Evolutionary conservation across 2,797 vertebrate genomes (phyloP), one percentile per base, ranked within the genome.

Genomic region (Petrocephalus schoutedeni): DNA sequence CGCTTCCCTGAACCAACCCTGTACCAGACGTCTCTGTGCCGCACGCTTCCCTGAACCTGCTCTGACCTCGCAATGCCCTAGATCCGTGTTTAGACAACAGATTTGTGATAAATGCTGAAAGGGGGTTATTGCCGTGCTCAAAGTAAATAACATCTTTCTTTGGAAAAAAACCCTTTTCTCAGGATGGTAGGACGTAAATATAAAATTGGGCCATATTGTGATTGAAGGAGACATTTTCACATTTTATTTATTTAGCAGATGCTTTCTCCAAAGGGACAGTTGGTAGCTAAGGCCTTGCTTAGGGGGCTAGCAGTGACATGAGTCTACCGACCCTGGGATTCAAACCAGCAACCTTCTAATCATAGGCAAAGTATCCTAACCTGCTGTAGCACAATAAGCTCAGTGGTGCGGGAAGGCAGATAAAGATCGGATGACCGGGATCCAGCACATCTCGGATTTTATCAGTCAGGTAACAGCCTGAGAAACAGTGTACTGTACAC

Each of bases 121-220:
- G 71, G 6, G 12, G 71, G 36, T 77, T 77, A 77, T n/a, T 36
- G 45, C 49, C 36, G 6, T 77, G 8, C 41, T 77, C 36, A 77
- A 12, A 77, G 71, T 77, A 77, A 77, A 49, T 41, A 49, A 49
- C 71, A 49, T 19, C 71, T 77, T 77, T 41, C 71, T 41, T 77
- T 45, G 71, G 28, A 28, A 45, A 77, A 77, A 45, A 77, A 6
- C 92, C 94, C 41, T 45, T 94, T 93, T 94, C 90, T 90, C 71
- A 91, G 91, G 36, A 2, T 41, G 36, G 3, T 41, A 41, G 36
- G 36, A 3, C 36, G 36, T 3, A 41, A 41, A 41, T 41, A 41
- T 41, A 41, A 45, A 45, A 3, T 45, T 2, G 41, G 41, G 41
- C 41, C 41, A 45, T 45, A 45, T 45, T 45, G 41, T 45, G 41